Conservation (phyloP, 1,140 invertebrate species). For the Drepana arcuata region DNA sequence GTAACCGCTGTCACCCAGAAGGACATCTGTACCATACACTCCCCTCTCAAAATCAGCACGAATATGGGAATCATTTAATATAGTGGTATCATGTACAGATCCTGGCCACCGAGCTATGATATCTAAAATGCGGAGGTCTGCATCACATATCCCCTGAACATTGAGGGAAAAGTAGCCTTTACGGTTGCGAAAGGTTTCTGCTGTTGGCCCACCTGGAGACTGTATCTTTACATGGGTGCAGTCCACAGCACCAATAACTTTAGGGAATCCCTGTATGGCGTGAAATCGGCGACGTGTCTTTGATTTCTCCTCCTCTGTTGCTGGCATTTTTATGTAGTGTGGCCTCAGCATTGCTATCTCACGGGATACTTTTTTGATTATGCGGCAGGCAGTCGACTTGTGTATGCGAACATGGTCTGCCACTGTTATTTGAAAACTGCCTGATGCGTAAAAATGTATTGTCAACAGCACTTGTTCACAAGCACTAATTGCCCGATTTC, state of each 20-base stretch:
- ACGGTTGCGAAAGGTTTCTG: constrained; percentile 14
- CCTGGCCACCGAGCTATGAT: constrained; percentile 15
- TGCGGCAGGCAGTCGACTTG: constrained; percentile 16
- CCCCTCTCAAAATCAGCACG: neutral
- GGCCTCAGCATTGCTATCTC: constrained; percentile 14
- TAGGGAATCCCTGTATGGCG: constrained; percentile 17
- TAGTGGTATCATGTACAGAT: constrained; percentile 7
- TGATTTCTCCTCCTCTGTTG: neutral
- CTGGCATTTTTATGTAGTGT: constrained; percentile 5
- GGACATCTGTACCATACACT: neutral
- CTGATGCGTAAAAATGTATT: constrained; percentile 15
- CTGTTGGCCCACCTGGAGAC: constrained; percentile 11
- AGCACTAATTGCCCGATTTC: constrained; percentile 1
- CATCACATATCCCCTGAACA: constrained; percentile 6
- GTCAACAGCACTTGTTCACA: constrained; percentile 12
- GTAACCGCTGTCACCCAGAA: neutral
- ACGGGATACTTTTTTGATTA: constrained; percentile 10
- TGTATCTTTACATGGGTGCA: constrained; percentile 15
- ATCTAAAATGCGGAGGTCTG: constrained; percentile 9
- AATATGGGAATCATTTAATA: neutral
- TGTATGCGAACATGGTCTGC: constrained; percentile 13
- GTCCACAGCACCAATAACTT: constrained; percentile 18
- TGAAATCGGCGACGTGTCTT: constrained; percentile 19
- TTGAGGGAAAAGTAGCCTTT: constrained; percentile 18
- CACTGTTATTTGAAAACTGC: constrained; percentile 11